Percentiles rank a stretch among this genome's conserved stretches.
phyloP scores from a whole-genome alignment of 2,888 invertebrate genomes.

The Hetaerina titia region DNA sequence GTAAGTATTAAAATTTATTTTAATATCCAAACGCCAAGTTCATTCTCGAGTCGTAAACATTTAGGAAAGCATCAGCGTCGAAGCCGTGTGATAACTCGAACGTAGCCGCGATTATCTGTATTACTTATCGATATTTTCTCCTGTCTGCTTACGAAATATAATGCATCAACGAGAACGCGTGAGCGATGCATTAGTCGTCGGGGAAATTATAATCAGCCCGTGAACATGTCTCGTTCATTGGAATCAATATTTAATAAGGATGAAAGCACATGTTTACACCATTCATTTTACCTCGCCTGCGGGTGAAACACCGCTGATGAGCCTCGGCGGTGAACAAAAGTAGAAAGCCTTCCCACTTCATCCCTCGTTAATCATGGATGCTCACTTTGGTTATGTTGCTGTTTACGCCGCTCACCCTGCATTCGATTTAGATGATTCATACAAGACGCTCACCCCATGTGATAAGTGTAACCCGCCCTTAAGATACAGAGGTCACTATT shows the following conservation, averaged over 20 bases:
- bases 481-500: not conserved
- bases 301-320: not conserved
- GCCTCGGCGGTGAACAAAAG: not conserved
- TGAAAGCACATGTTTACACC: conserved; percentile 19
- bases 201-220: not conserved
- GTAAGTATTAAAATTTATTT: too few species aligned
- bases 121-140: not conserved
- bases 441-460: not conserved
- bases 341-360: not conserved
- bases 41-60: too few species aligned
- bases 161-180: not conserved
- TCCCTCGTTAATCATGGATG: not conserved
- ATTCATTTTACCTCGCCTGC: not conserved
- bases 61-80: too few species aligned
- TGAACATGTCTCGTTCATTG: not conserved
- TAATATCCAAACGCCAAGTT: too few species aligned
- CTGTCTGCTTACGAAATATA: not conserved
- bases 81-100: too few species aligned
- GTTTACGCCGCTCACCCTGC: not conserved
- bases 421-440: not conserved
- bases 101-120: too few species aligned
- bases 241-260: conserved; percentile 14
- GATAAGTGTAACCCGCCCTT: not conserved
- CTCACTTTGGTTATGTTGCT: not conserved
- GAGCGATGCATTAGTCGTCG: not conserved